Conservation (phyloP, 2,113 vertebrate genomes). For the Cyanoliseus patagonus region DNA sequence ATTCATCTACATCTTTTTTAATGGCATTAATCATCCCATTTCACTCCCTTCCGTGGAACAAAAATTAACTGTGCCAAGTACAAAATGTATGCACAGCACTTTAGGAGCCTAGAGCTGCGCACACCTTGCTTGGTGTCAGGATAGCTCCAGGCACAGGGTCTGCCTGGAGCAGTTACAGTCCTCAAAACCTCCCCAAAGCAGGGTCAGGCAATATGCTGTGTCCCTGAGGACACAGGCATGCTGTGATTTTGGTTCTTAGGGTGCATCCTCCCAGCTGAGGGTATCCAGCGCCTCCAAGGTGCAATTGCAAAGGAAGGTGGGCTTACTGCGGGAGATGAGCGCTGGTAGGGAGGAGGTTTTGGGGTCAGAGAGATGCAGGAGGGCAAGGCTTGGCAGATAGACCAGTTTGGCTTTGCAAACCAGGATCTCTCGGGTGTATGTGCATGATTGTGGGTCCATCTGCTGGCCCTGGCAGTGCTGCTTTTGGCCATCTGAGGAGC, state of each 20-base stretch:
- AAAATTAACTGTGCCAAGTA: background rate
- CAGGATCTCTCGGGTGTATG: accelerated
- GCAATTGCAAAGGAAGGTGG: background rate
- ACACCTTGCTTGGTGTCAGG: background rate
- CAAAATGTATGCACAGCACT: slow-evolving; percentile 13
- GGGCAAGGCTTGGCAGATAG: background rate
- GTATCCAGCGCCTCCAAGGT: background rate
- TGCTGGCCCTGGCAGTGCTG: accelerated
- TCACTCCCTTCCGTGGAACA: background rate
- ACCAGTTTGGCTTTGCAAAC: background rate
- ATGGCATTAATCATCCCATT: background rate
- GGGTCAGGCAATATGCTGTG: background rate
- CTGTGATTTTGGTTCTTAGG: accelerated
- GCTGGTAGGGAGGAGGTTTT: background rate
- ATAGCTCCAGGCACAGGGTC: background rate
- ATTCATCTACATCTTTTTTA: background rate
- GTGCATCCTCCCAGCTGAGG: background rate
- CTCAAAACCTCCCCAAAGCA: background rate
- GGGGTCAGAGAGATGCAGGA: background rate
- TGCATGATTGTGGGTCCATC: accelerated
- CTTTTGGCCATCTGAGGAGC: no score
- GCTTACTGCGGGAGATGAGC: accelerated
- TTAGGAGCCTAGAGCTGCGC: background rate
- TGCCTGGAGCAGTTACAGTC: background rate
- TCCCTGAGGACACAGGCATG: background rate